Base-by-base conservation (phyloP, 2,888 invertebrate species). In the Flexamia atlantica region DNA sequence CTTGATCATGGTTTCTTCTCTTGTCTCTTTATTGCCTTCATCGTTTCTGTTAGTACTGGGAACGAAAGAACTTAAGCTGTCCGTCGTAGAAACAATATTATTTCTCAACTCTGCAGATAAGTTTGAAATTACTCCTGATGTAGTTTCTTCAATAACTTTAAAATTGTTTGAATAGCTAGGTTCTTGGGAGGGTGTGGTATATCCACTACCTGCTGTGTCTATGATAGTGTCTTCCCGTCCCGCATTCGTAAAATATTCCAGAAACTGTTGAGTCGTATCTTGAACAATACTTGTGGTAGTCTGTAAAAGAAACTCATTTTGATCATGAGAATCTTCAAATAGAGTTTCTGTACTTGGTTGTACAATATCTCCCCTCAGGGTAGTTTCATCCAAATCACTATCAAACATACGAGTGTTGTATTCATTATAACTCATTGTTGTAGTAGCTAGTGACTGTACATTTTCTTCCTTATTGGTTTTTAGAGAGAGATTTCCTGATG, bases 351-450 rank as follows among this genome's bases (percentile, higher is more conserved):
- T 4, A 23, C 23, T 57, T 23, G 2, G 23, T 57, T 23, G 64
- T 28, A 14, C 25, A 20, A 14, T 3, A 28, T 5, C 28, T 64
- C 14, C 28, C 3, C 23, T 53, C 23, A 17, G 14, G 12, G 64
- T 64, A n/a, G 64, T 64, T 64, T 28, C 64, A 28, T 1, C 14
- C 14, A 64, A 25, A 64, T 64, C 64, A 28, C 30, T 25, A 64
- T 64, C 14, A 14, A 14, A 9, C 28, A 64, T 64, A 14, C 28
- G 25, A 30, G 28, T 28, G 30, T 1, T 30, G 4, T 64, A 17
- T 30, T 64, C 64, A 28, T 25, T 2, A 30, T 23, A 3, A 25
- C 9, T 57, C 12, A 9, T 20, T 20, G 30, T 64, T 64, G 64
- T 64, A 28, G 28, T 64, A 17, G 1, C 20, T 20, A 17, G 23